Base-by-base conservation (phyloP, 2,888 invertebrate species). In the Spodoptera picta region DNA sequence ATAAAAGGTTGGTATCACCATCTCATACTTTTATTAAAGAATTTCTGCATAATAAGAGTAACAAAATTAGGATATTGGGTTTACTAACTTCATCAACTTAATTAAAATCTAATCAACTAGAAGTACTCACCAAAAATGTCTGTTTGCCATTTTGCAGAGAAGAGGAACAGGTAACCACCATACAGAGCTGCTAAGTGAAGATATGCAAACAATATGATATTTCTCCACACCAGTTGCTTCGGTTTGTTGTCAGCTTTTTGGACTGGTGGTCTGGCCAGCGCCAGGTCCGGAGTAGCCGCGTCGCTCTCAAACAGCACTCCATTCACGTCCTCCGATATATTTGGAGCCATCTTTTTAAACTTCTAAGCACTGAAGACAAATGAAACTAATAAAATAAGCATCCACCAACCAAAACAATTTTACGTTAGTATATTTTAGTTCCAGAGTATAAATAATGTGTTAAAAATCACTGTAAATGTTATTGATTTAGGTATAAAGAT, bases 101-200 rank as follows among this genome's bases (percentile, higher is more conserved):
- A 36, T 9, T 36, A n/a, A 31, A 14, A 14, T 36, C 6, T 4
- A 27, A 48, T 7, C 4, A 31, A 36, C 11, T 19, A 36, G 6
- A 1, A 45, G 27, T 14, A 82, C 96, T 96, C 91, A 98, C 98
- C 97, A 84, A 96, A 96, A 68, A 96, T 79, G 60, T 96, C 91
- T 10, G 98, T 98, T 75, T 93, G 92, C 91, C 97, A 94, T 94
- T 96, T 97, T 42, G 98, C 97, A 4, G 97, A 96, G 57, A 97
- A 96, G 41, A 98, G 89, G 85, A 96, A 94, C 19, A 97, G 94
- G 88, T 96, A 98, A 4, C 96, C 87, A 55, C 98, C 98, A 84
- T 97, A 98, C 0, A 98, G 58, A 0, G 97, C 97, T 3, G 96
- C 96, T 53, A 96, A 45, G 86, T 98, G 98, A 67, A 98, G 95